Conservation (phyloP, 2,797 vertebrate genomes). For the Florisuga fusca region DNA sequence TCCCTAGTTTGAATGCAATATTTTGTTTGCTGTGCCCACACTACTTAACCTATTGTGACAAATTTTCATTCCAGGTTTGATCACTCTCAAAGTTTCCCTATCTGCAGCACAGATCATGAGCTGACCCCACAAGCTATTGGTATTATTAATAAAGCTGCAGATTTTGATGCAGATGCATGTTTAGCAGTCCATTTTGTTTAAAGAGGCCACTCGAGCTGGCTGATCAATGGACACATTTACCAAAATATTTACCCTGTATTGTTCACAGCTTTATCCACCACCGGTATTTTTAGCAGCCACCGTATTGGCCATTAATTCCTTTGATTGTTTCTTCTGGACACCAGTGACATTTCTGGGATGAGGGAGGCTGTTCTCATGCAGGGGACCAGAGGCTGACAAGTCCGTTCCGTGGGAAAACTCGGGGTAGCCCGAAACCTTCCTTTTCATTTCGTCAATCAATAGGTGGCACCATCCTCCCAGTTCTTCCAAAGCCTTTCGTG, state of each 20-base stretch:
- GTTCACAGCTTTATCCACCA: constrained; percentile 19
- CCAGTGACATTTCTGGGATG: not conserved
- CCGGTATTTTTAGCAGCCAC: not conserved
- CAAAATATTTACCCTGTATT: constrained; percentile 4
- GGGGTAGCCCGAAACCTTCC: not conserved
- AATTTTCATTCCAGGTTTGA: not conserved
- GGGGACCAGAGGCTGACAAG: not conserved
- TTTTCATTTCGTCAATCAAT: constrained; percentile 66
- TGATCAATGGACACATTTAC: not conserved
- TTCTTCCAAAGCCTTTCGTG: not conserved
- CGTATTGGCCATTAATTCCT: not conserved
- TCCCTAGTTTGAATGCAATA: rapidly evolving
- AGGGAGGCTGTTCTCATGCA: not conserved
- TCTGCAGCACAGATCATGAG: not conserved
- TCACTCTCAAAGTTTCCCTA: not conserved
- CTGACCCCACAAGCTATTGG: not conserved
- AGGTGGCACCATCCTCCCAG: constrained; percentile 77
- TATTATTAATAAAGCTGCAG: not conserved
- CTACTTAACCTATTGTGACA: rapidly evolving
- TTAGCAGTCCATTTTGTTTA: not conserved
- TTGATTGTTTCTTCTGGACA: not conserved
- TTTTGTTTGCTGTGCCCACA: not conserved
- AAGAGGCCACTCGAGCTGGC: not conserved
- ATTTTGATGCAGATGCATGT: not conserved
- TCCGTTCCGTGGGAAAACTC: rapidly evolving